These are phyloP conservation scores for Somateria mollissima DNA, from an alignment of 2,797 vertebrate species.

Conservation along the genomic window DNA sequence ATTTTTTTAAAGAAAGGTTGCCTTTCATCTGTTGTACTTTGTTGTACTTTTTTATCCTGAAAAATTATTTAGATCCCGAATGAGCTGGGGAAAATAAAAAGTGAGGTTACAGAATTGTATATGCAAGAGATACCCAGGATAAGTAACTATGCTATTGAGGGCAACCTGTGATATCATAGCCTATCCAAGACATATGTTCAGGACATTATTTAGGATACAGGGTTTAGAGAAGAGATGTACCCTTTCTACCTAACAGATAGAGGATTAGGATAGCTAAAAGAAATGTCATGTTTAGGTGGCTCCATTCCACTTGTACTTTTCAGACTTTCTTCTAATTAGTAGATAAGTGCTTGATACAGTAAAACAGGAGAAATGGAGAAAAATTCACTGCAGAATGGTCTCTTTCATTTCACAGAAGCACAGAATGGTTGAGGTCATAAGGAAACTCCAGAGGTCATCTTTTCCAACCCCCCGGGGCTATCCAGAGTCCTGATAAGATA, in stretches of 20 bases:
- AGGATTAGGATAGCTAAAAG: not conserved
- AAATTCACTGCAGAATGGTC: not conserved
- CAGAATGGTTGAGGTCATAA: not conserved
- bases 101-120: not conserved
- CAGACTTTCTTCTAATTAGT: not conserved
- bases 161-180: not conserved
- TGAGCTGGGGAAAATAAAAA: not conserved
- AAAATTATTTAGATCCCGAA: not conserved
- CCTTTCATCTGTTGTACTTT: not conserved
- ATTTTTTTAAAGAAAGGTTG: not conserved
- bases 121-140: not conserved
- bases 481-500: not conserved
- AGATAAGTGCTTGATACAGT: not conserved
- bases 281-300: not conserved
- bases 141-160: not conserved
- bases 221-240: not conserved
- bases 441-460: not conserved
- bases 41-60: not conserved
- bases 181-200: not conserved
- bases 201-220: not conserved
- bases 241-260: not conserved
- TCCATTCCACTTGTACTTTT: not conserved
- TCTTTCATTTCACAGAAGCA: not conserved
- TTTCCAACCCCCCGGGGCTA: not conserved
- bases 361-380: not conserved